phyloP scores from a whole-genome alignment of 2,113 vertebrate genomes.

The Xenus cinereus region DNA sequence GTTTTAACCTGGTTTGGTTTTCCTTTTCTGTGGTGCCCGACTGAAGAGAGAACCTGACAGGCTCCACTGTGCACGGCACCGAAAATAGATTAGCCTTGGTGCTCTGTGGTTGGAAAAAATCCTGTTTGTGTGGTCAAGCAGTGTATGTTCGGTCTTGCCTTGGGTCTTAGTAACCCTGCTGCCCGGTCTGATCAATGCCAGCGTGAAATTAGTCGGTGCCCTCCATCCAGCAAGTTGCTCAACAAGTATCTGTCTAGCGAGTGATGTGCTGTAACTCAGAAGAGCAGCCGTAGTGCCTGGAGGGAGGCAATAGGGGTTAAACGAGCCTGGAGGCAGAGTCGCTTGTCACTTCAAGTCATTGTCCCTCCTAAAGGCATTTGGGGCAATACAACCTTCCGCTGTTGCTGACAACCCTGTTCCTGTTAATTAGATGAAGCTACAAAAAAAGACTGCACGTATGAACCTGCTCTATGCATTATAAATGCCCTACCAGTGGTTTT shows the following conservation, averaged over 20 bases:
- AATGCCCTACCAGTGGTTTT: background rate
- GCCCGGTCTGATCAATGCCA: background rate
- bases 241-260: background rate
- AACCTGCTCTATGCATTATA: background rate
- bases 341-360: background rate
- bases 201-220: background rate
- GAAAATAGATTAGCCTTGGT: background rate
- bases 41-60: background rate
- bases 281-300: background rate
- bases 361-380: background rate
- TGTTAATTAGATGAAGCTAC: background rate
- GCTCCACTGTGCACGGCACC: background rate
- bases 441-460: background rate
- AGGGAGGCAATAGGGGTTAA: background rate
- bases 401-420: background rate
- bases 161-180: background rate
- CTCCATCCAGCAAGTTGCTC: background rate
- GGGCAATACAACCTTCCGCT: background rate
- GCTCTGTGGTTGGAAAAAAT: background rate
- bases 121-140: background rate
- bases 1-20: conserved; percentile 18
- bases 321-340: background rate
- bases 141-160: background rate
- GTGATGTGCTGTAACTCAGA: background rate
- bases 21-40: background rate